These are phyloP conservation scores for Planococcus citri DNA, from an alignment of 1,140 invertebrate species.

Conservation along the genomic window DNA sequence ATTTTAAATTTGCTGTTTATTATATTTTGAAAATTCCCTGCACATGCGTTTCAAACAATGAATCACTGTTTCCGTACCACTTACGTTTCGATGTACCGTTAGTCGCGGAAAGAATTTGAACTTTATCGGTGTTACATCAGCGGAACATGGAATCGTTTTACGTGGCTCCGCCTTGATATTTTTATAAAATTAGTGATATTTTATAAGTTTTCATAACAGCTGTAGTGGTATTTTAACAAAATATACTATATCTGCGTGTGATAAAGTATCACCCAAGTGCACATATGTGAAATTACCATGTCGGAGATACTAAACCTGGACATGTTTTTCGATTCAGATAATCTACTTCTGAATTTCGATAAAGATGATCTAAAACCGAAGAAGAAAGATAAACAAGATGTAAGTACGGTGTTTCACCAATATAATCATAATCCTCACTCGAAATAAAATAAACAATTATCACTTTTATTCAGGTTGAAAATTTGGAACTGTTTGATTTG, in stretches of 20 bases:
- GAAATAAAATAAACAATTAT: neutral
- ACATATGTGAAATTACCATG: neutral
- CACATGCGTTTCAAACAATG: neutral
- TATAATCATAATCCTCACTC: neutral
- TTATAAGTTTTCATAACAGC: neutral
- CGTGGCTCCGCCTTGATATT: neutral
- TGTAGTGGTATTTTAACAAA: neutral
- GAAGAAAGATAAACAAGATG: neutral
- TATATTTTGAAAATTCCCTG: neutral
- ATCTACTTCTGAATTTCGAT: neutral
- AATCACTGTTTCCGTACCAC: neutral
- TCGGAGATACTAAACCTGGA: neutral
- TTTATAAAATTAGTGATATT: neutral
- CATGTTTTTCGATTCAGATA: neutral
- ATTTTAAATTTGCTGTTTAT: neutral
- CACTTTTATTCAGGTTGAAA: neutral
- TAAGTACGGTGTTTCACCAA: neutral
- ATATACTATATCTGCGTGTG: neutral
- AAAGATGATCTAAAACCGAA: neutral
- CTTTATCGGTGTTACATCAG: neutral
- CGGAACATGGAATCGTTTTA: neutral
- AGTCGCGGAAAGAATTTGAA: neutral
- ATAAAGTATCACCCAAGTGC: neutral
- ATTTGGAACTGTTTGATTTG: neutral
- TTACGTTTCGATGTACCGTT: neutral